These are phyloP conservation scores for Parascotia fuliginaria DNA, from an alignment of 2,888 invertebrate species.

Conservation along the genomic window DNA sequence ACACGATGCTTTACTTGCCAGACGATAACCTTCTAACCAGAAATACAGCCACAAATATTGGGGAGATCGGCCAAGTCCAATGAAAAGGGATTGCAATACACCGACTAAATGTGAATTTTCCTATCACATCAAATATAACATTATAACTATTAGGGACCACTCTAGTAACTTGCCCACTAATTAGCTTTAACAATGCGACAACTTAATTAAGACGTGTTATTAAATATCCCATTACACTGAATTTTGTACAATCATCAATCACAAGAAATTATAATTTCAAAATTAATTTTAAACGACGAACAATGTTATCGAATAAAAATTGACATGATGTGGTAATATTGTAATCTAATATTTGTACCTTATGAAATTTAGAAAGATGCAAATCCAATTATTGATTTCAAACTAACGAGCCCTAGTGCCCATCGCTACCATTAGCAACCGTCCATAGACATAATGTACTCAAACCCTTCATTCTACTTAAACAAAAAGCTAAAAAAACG, in stretches of 20 bases:
- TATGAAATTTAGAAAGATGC: constrained; percentile 65
- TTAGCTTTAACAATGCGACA: constrained; percentile 76
- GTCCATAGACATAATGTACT: constrained; percentile 58
- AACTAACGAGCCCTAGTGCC: constrained; percentile 56
- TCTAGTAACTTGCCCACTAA: constrained; percentile 66
- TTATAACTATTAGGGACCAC: constrained; percentile 75
- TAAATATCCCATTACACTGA: constrained; percentile 60
- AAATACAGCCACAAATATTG: constrained; percentile 55
- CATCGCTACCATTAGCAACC: constrained; percentile 49
- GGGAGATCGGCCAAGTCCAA: constrained; percentile 71
- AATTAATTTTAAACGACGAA: constrained; percentile 45
- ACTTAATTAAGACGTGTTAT: constrained; percentile 73
- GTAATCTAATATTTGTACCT: constrained; percentile 79
- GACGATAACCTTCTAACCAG: constrained; percentile 47
- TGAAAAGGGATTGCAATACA: constrained; percentile 71
- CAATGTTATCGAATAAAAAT: constrained; percentile 57
- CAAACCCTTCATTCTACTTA: constrained; percentile 61
- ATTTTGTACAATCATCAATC: constrained; percentile 60
- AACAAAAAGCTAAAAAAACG: constrained; percentile 70
- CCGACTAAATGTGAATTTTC: constrained; percentile 71
- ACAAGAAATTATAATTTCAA: constrained; percentile 42
- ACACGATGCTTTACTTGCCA: constrained; percentile 35
- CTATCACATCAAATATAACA: constrained; percentile 79
- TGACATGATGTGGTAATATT: constrained; percentile 56
- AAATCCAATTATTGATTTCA: constrained; percentile 62